Evolutionary conservation across 2,113 vertebrate genomes (phyloP).

Genomic region (Hemiscyllium ocellatum): DNA sequence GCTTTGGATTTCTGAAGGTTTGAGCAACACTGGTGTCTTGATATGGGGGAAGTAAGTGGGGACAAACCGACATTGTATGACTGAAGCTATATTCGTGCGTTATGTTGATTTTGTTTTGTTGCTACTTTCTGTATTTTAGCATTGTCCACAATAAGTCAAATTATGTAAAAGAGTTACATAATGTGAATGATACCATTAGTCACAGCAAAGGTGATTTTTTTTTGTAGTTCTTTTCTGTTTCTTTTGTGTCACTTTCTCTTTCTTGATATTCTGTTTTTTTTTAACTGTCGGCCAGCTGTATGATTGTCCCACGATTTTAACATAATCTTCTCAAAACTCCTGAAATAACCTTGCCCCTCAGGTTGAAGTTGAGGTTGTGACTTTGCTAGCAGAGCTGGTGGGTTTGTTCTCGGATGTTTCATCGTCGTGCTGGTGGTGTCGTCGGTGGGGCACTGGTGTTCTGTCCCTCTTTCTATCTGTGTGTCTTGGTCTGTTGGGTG

Average conservation of each 20-base stretch:
- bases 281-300: background rate
- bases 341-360: too few relatives aligned
- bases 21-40: background rate
- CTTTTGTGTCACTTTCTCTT: background rate
- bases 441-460: too few relatives aligned
- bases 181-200: background rate
- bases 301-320: background rate
- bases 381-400: too few relatives aligned
- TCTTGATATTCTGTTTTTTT: background rate
- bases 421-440: too few relatives aligned
- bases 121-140: background rate
- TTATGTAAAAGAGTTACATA: background rate
- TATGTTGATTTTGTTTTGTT: background rate
- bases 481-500: too few relatives aligned
- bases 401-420: too few relatives aligned
- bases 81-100: background rate
- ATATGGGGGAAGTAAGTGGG: background rate
- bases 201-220: background rate
- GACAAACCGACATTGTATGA: background rate
- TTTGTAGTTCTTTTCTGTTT: background rate
- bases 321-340: background rate
- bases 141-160: background rate
- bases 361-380: too few relatives aligned
- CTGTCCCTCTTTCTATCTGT: too few relatives aligned
- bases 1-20: background rate